A percentile compares a stretch with the other conserved stretches of the same genome.
Conservation (phyloP, 2,797 vertebrate species). For the Gadopsis marmoratus region DNA sequence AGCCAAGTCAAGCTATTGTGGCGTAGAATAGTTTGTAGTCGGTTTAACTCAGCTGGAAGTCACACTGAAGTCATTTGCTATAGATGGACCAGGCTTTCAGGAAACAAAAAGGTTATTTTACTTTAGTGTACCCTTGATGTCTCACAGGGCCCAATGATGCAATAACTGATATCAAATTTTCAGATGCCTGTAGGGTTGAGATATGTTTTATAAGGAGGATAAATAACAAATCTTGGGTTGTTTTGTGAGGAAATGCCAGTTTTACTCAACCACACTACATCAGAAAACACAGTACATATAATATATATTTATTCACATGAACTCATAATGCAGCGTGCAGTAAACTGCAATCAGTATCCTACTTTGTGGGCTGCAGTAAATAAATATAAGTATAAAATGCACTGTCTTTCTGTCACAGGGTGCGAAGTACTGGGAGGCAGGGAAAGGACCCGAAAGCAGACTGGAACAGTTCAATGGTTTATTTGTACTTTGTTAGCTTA, state of each 20-base stretch:
- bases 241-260: not conserved
- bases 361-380: no score
- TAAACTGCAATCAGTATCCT: no score
- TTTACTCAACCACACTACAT: not conserved
- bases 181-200: not conserved
- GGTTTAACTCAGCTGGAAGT: constrained; percentile 36
- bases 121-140: not conserved
- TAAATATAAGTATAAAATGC: no score
- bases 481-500: no score
- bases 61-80: constrained; percentile 5
- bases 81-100: not conserved
- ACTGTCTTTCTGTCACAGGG: no score
- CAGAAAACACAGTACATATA: not conserved
- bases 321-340: not conserved
- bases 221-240: not conserved
- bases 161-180: no score
- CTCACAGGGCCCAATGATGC: not conserved
- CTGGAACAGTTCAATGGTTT: no score
- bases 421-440: no score
- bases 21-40: constrained; percentile 30
- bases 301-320: not conserved
- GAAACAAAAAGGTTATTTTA: not conserved
- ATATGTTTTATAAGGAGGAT: not conserved
- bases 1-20: constrained; percentile 31
- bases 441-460: no score